These are phyloP conservation scores for Helicoverpa armigera DNA, from an alignment of 1,140 invertebrate species.

Conservation along the genomic window DNA sequence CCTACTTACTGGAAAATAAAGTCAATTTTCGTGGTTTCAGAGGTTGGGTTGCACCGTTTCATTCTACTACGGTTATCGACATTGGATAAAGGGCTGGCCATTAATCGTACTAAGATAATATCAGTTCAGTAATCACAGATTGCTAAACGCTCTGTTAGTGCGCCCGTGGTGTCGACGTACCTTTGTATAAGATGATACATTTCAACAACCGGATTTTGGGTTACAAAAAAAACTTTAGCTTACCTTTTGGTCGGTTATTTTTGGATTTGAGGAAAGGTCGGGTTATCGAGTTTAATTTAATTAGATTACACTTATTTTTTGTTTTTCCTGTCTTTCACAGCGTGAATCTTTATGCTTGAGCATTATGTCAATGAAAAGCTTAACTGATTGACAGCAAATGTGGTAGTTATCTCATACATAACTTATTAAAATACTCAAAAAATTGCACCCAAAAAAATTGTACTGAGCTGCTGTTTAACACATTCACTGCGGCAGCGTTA, in stretches of 20 bases:
- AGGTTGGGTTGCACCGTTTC: conserved; percentile 50
- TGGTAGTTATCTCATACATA: too few relatives aligned
- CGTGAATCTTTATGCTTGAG: too few relatives aligned
- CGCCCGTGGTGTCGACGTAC: conserved; percentile 52
- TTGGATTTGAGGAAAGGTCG: background rate
- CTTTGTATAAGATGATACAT: conserved; percentile 34
- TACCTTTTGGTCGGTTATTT: background rate
- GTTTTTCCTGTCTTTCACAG: background rate
- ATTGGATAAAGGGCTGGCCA: conserved; percentile 74
- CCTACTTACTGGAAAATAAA: conserved; percentile 3
- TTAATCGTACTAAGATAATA: conserved; percentile 74
- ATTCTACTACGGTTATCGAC: conserved; percentile 58
- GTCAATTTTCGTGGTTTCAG: conserved; percentile 26
- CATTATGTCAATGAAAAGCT: too few relatives aligned
- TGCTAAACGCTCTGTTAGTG: conserved; percentile 67
- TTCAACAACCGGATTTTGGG: conserved; percentile 15
- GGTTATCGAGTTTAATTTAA: background rate
- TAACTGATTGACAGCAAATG: too few relatives aligned
- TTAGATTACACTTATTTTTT: background rate
- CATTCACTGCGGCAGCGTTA: too few relatives aligned
- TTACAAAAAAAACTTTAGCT: background rate
- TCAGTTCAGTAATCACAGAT: conserved; percentile 72
- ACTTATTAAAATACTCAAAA: too few relatives aligned
- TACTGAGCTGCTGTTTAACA: too few relatives aligned
- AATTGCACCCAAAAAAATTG: too few relatives aligned